These are phyloP conservation scores for Halictus quadricinctus DNA, from an alignment of 2,888 invertebrate genomes.

Conservation along the genomic window DNA sequence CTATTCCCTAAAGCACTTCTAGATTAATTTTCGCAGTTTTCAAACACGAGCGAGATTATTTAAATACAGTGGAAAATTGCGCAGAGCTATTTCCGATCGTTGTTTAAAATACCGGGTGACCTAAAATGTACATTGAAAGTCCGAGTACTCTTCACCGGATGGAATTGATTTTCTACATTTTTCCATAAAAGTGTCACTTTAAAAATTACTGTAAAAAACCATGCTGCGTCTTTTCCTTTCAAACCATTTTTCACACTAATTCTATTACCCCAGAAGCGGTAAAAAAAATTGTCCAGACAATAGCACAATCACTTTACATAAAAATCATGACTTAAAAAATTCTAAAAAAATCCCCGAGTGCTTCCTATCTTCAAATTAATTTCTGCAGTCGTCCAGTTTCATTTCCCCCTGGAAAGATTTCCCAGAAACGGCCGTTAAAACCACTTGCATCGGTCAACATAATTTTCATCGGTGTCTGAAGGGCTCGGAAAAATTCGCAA, in stretches of 20 bases:
- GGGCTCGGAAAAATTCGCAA: not conserved
- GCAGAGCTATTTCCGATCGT: not conserved
- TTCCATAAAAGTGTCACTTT: not conserved
- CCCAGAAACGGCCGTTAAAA: too few relatives aligned
- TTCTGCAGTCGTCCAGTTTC: too few relatives aligned
- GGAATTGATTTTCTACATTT: not conserved
- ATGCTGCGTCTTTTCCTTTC: too few relatives aligned
- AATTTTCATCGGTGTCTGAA: not conserved
- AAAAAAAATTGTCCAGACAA: not conserved
- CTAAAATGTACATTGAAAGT: not conserved
- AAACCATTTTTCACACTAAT: too few relatives aligned
- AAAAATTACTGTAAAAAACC: not conserved
- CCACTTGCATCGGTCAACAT: too few relatives aligned
- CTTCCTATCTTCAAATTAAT: too few relatives aligned
- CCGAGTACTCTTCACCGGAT: not conserved
- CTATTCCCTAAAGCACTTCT: not conserved
- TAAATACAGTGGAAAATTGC: not conserved
- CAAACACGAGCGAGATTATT: not conserved
- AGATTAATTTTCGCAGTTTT: not conserved
- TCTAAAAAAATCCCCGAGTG: too few relatives aligned
- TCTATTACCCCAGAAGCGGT: not conserved
- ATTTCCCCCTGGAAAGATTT: too few relatives aligned
- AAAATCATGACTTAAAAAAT: too few relatives aligned
- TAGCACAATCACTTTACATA: too few relatives aligned
- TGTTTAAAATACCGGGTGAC: not conserved